Evolutionary conservation across 2,888 invertebrate species (phyloP), one percentile per base, ranked within the genome.

Genomic region (Caenorhabditis macrosperma): DNA sequence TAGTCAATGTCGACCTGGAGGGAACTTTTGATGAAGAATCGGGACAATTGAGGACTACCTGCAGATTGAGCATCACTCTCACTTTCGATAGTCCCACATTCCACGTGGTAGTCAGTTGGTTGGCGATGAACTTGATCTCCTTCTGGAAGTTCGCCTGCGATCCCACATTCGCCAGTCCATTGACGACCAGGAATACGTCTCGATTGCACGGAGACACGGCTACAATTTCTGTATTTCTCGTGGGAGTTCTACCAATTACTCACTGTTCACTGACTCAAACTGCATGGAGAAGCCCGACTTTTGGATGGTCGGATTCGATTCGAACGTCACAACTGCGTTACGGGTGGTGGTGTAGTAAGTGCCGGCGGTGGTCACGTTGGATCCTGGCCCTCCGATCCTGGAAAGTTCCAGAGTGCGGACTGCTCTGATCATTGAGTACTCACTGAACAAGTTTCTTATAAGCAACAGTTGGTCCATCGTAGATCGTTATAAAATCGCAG

Each of bases 381-480:
- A 57, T 44, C 85, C 85, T 2, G 82, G 82, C 7, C 85, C 85
- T 24, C 86, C 86, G 66, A 85, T 83, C 77, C 84, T 85, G 46
- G 38, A 50, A 33, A 41, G 28, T 5, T 3, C 9, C 3, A 38
- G 38, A 5, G n/a, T n/a, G n/a, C n/a, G n/a, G n/a, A n/a, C n/a
- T n/a, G n/a, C n/a, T n/a, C n/a, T n/a, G n/a, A n/a, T n/a, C n/a
- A 41, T 22, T 30, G 38, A 30, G 4, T 41, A 38, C 69, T 63
- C 10, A 84, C 81, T 78, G 81, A 9, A 82, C 83, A 24, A 85
- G 66, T 50, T 82, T 79, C 22, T 74, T 69, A 7, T 44, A 64
- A 4, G 12, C 44, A 1, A 57, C 57, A 10, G 78, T 60, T 20
- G 77, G 79, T n/a, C 85, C 85, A 68, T 85, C 85, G 54, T 82